Evolutionary conservation across 37 sponge, comb jelly and placozoan genomes (phyloP).

Genomic region (Chondrosia reniformis): DNA sequence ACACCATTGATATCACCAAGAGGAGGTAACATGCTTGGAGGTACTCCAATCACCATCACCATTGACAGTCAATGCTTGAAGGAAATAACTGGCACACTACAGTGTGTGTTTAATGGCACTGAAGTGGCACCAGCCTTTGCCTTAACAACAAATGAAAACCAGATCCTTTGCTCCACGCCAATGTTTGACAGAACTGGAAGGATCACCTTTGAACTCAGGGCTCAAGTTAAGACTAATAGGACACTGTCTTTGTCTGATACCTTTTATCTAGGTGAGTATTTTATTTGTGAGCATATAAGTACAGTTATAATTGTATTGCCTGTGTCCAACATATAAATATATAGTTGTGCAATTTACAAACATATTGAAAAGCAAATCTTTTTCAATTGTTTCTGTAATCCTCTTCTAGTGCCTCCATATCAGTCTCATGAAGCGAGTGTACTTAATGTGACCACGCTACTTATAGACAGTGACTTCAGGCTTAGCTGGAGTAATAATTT

Average conservation of each 20-base stretch:
- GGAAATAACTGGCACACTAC: background rate
- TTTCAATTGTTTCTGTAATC: background rate
- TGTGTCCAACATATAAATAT: background rate
- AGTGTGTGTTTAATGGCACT: background rate
- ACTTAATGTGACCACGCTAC: background rate
- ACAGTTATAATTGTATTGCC: too few species aligned
- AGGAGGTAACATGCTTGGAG: conserved; percentile 55
- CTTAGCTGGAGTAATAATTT: background rate
- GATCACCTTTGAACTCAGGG: background rate
- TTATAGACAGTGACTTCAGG: background rate
- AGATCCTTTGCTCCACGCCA: background rate
- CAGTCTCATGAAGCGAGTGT: background rate
- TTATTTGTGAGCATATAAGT: too few species aligned
- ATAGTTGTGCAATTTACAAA: too few species aligned
- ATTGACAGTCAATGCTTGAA: background rate
- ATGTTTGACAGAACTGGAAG: background rate
- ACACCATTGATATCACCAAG: conserved; percentile 15
- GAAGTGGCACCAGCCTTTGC: background rate
- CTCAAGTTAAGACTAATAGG: background rate
- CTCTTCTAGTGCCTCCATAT: conserved; percentile 6
- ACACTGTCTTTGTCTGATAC: background rate
- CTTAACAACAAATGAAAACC: background rate
- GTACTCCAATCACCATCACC: conserved; percentile 23
- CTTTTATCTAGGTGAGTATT: background rate
- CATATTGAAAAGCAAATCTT: too few species aligned